Percentiles rank a stretch among this genome's conserved stretches.
These are phyloP conservation scores for Electrophaes corylata DNA, from an alignment of 2,888 invertebrate species.

Conservation along the genomic window DNA sequence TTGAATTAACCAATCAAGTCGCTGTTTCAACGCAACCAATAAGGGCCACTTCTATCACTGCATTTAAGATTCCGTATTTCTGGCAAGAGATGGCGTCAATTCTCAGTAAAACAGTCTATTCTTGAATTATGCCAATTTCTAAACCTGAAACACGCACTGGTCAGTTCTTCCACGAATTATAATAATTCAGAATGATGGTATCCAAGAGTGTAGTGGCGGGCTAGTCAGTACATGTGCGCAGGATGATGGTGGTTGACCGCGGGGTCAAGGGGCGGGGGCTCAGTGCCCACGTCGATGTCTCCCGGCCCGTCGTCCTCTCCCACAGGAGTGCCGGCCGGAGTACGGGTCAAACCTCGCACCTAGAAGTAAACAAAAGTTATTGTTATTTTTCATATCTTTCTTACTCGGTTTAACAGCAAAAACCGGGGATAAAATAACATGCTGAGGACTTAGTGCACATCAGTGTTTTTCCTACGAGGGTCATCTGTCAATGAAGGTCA, in stretches of 20 bases:
- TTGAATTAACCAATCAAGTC: constrained; percentile 23
- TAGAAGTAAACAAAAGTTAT: constrained; percentile 41
- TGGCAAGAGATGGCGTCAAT: constrained; percentile 7
- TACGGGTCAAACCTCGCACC: constrained; percentile 67
- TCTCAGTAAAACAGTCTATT: neutral
- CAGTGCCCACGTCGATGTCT: constrained; percentile 82
- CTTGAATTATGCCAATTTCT: neutral
- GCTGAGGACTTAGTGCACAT: too few relatives aligned
- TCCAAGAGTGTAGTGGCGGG: neutral
- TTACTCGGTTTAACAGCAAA: too few relatives aligned
- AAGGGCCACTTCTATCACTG: constrained; percentile 7
- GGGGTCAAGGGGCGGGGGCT: constrained; percentile 68
- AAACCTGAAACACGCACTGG: neutral
- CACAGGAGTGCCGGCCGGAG: constrained; percentile 35
- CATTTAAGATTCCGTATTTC: neutral
- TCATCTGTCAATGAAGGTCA: too few relatives aligned
- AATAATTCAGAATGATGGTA: neutral
- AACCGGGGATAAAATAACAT: too few relatives aligned
- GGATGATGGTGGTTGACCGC: constrained; percentile 44
- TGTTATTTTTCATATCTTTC: too few relatives aligned
- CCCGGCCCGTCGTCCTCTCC: constrained; percentile 69
- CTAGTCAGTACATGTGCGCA: constrained; percentile 41
- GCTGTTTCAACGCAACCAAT: neutral
- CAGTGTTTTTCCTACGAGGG: too few relatives aligned
- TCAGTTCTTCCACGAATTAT: neutral